A percentile compares a stretch with the other conserved stretches of the same genome.
Conservation (phyloP, 2,888 invertebrate genomes). For the Leptinotarsa haldemani region DNA sequence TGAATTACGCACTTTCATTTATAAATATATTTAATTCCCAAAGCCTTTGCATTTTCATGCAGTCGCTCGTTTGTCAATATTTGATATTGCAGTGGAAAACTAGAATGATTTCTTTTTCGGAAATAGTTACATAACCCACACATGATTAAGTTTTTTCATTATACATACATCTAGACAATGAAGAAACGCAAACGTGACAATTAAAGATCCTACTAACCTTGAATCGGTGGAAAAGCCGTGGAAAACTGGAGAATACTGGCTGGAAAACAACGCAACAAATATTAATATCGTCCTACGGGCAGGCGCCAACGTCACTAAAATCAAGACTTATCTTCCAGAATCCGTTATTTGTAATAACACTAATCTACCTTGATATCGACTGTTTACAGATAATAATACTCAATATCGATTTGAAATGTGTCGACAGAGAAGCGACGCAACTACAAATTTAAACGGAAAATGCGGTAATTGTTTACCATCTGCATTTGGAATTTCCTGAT, state of each 20-base stretch:
- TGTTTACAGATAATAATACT: slow-evolving; percentile 7
- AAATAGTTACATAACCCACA: not conserved
- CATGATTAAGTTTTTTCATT: not conserved
- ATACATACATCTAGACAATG: not conserved
- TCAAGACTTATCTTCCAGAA: not conserved
- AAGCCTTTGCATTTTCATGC: too few relatives aligned
- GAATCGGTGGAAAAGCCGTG: not conserved
- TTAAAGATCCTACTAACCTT: not conserved
- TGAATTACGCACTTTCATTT: too few relatives aligned
- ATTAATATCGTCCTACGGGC: not conserved
- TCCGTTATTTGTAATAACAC: slow-evolving; percentile 14
- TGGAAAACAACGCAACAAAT: slow-evolving; percentile 20
- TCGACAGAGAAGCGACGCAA: not conserved
- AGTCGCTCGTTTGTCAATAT: too few relatives aligned
- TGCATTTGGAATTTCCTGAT: slow-evolving; percentile 12
- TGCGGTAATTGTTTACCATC: not conserved
- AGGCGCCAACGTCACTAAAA: not conserved
- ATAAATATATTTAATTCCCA: too few relatives aligned
- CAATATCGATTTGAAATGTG: not conserved
- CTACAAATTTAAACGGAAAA: not conserved
- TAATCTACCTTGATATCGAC: slow-evolving; percentile 14
- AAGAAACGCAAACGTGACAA: not conserved
- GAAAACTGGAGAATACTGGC: slow-evolving; percentile 1
- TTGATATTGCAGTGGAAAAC: too few relatives aligned
- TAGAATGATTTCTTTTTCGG: too few relatives aligned